A percentile compares a stretch with the other conserved stretches of the same genome.
Conservation (phyloP, 2,888 invertebrate species). For the Trisateles emortualis region DNA sequence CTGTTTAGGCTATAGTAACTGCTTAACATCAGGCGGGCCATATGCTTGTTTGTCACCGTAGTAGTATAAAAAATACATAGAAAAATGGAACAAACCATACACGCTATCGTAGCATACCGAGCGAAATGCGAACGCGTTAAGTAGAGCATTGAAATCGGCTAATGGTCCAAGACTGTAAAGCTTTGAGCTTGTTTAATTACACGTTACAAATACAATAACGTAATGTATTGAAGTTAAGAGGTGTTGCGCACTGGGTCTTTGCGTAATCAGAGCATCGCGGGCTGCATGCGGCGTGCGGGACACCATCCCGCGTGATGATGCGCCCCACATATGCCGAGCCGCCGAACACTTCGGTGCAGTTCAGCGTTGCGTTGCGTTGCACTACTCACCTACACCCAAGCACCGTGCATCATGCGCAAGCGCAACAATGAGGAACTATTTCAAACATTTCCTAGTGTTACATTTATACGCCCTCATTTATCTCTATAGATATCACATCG, state of each 20-base stretch:
- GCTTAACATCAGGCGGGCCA: neutral
- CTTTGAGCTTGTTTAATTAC: conserved; percentile 54
- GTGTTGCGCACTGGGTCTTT: conserved; percentile 56
- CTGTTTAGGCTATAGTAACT: too few species aligned
- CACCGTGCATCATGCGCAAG: conserved; percentile 59
- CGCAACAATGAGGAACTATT: conserved; percentile 78
- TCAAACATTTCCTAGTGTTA: conserved; percentile 77
- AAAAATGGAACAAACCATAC: conserved; percentile 38
- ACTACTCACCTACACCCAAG: conserved; percentile 68
- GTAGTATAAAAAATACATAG: conserved; percentile 12
- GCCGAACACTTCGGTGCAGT: conserved; percentile 39
- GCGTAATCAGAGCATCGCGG: conserved; percentile 78
- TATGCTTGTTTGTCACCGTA: too few species aligned
- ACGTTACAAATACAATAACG: conserved; percentile 45
- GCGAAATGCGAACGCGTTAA: conserved; percentile 61
- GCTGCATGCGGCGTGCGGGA: conserved; percentile 48
- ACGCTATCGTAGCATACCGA: conserved; percentile 35
- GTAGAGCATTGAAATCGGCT: conserved; percentile 71
- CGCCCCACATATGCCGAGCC: conserved; percentile 52
- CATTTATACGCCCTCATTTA: conserved; percentile 70
- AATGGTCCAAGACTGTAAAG: conserved; percentile 54
- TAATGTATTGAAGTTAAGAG: conserved; percentile 44
- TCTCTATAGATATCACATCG: conserved; percentile 35
- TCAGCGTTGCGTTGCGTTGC: conserved; percentile 57
- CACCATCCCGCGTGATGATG: conserved; percentile 48